Percentiles rank a stretch among this genome's conserved stretches.
Evolutionary conservation across 2,113 vertebrate species (phyloP).

Genomic region (Pachycephala philippinensis): DNA sequence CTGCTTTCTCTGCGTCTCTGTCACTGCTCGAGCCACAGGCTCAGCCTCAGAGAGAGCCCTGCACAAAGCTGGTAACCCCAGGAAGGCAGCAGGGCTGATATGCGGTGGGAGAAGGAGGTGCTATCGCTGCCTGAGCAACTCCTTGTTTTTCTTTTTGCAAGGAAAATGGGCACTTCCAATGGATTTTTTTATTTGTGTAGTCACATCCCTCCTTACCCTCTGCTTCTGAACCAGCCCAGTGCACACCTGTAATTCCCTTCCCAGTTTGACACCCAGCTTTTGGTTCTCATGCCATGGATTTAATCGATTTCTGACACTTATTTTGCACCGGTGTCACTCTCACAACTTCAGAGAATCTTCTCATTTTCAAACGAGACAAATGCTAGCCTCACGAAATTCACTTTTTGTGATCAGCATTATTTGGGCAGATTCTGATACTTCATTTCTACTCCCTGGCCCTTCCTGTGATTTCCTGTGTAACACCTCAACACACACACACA

Average conservation of each 20-base stretch:
- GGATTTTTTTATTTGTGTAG: neutral
- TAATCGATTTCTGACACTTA: neutral
- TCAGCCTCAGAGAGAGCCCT: neutral
- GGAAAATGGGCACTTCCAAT: neutral
- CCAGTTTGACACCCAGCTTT: neutral
- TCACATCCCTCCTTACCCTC: neutral
- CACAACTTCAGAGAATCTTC: neutral
- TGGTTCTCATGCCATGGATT: neutral
- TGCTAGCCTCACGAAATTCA: neutral
- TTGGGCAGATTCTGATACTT: neutral
- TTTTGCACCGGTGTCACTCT: neutral
- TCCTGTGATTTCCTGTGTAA: neutral
- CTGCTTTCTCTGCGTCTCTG: neutral
- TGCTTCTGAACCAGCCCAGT: neutral
- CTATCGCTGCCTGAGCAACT: neutral
- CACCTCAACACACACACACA: neutral
- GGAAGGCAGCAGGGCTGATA: neutral
- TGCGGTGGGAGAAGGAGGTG: neutral
- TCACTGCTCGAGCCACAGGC: fast-evolving
- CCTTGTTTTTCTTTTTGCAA: neutral
- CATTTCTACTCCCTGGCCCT: neutral
- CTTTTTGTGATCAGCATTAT: neutral
- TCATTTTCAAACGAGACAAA: neutral
- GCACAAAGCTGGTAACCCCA: neutral
- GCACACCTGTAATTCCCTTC: neutral